These are phyloP conservation scores for Thermophis baileyi DNA, from an alignment of 2,113 vertebrate genomes.

Conservation along the genomic window DNA sequence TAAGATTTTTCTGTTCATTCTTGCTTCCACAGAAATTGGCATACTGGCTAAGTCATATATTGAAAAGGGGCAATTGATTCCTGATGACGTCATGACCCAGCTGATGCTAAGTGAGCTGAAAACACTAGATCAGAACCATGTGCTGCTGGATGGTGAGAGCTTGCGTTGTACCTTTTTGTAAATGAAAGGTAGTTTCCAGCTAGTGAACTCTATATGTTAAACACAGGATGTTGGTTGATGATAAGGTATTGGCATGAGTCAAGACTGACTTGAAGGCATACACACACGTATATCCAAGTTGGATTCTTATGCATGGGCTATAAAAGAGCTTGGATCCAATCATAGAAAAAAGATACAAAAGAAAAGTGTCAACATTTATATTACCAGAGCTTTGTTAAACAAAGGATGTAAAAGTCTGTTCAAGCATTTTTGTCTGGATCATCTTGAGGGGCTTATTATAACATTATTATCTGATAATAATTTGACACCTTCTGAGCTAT, in stretches of 20 bases:
- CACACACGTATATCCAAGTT: background rate
- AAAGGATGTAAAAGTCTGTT: background rate
- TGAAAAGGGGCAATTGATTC: constrained; percentile 89
- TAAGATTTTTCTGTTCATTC: constrained; percentile 20
- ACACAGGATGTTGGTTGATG: background rate
- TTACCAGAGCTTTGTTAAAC: background rate
- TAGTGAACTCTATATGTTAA: background rate
- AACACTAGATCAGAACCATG: constrained; percentile 67
- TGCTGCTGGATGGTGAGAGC: constrained; percentile 89
- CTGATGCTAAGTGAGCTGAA: constrained; percentile 85
- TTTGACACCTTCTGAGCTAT: too few species aligned
- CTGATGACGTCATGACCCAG: constrained; percentile 89
- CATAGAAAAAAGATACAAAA: background rate
- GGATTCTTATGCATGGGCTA: background rate
- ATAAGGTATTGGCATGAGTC: background rate
- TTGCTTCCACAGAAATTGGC: constrained; percentile 81
- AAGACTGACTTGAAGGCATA: background rate
- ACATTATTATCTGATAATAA: too few species aligned
- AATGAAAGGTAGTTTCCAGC: background rate
- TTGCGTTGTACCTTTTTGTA: background rate
- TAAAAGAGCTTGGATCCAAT: background rate
- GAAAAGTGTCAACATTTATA: background rate
- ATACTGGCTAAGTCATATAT: constrained; percentile 92
- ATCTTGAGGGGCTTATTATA: background rate
- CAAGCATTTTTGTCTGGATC: background rate